Evolutionary conservation across 2,797 vertebrate genomes (phyloP), one percentile per base, ranked within the genome.

Genomic region (Dallia pectoralis): DNA sequence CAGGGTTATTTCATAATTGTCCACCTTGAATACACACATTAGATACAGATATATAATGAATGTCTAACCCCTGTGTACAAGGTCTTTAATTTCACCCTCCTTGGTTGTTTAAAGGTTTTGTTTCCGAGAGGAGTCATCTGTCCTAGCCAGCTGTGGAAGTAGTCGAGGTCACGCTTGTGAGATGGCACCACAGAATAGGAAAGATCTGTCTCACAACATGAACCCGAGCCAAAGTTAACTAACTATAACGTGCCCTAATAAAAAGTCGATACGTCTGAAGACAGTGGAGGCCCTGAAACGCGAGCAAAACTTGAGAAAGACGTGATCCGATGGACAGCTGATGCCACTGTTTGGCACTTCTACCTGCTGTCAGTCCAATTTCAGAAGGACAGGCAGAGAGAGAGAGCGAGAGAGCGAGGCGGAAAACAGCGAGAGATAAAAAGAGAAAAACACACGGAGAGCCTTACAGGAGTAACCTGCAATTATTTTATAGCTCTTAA

Each of bases 401-500:
- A 33, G 30, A 11, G 40, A 44, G 40, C n/a, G 29, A 49, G 48
- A 70, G 69, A 33, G 30, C 14, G 40, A 44, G 40, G 40, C 9
- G 29, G 9, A 19, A 18, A 49, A n/a, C 3, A 49, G 3, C 12
- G 36, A 68, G 40, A 49, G 12, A 65, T 1, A 36, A 7, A 44
- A 8, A 67, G 66, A 47, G 32, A 67, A 1, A 67, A n/a, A n/a
- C n/a, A 51, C 6, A 70, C n/a, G 64, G 40, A 47, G 49, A 81
- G 81, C 87, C 87, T 85, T 88, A 89, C 80, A 82, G 91, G 93
- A 94, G 93, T 89, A 95, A 93, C 92, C 93, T 93, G 86, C 89
- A 96, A 97, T 97, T 97, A 97, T 94, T 96, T 95, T 94, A 95
- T 94, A 92, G 92, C 93, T 90, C 91, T 93, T 93, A 93, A 93